Evolutionary conservation across 2,888 invertebrate species (phyloP).

Genomic region (Chirona hameri): DNA sequence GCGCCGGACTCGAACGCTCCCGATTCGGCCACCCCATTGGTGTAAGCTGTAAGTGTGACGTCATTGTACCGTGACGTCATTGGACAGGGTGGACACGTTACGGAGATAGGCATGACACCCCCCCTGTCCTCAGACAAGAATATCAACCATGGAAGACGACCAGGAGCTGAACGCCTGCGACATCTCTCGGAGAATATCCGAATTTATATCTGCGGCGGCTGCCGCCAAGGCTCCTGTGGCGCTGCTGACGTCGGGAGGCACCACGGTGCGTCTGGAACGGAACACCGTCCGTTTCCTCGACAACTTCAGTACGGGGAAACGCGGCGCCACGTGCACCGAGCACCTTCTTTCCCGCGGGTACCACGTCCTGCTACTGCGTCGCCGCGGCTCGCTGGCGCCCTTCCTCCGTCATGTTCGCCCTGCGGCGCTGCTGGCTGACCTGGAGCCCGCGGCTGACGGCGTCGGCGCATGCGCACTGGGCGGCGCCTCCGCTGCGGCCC

Average conservation of each 20-base stretch:
- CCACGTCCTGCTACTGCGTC: slow-evolving; percentile 47
- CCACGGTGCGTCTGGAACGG: slow-evolving; percentile 92
- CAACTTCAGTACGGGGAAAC: slow-evolving; percentile 95
- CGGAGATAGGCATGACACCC: no score
- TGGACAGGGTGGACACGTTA: no score
- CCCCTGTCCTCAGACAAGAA: no score
- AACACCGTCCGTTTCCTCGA: slow-evolving; percentile 97
- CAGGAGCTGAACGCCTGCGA: no score
- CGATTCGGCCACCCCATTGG: no score
- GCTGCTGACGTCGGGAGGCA: slow-evolving; percentile 75
- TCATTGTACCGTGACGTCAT: no score
- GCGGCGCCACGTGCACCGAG: slow-evolving; percentile 93
- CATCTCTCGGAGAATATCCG: no score
- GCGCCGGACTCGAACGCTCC: no score
- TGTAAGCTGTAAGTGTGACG: no score
- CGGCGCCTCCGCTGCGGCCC: slow-evolving; percentile 69
- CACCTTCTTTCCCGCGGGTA: slow-evolving; percentile 67
- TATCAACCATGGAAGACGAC: no score
- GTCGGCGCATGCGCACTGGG: slow-evolving; percentile 75
- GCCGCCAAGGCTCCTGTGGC: slow-evolving; percentile 10
- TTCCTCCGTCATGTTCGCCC: slow-evolving; percentile 49
- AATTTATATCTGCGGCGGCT: no score
- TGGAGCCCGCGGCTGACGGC: not conserved
- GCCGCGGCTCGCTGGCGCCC: slow-evolving; percentile 48
- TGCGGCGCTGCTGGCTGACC: slow-evolving; percentile 35